Base-by-base conservation (phyloP, 92 coral and sea anemone species). In the Chrysogorgia sp. region DNA sequence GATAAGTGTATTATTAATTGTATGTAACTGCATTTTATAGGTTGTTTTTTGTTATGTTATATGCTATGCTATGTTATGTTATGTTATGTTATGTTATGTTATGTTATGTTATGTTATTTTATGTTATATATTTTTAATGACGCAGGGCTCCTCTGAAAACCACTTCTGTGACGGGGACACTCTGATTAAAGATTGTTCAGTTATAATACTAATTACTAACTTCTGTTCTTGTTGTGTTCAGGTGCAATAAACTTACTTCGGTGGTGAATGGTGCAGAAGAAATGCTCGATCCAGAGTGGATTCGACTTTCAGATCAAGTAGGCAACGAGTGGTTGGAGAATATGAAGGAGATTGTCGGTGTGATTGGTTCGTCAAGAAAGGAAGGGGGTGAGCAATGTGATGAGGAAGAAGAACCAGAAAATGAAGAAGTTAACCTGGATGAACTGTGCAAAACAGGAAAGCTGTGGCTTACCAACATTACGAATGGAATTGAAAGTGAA, bases 271-370 rank as follows among this genome's bases (percentile, higher is more conserved):
- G 98, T 31, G 97, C 87, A 37, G 97, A 92, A 25, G 83, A 71
- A 81, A 80, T 94, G 60, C 82, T 84, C 2, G 98, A 94, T 62
- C 74, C 97, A 1, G 98, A 94, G 33, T 94, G 98, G 98, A 92
- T 94, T 47, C 92, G 96, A 15, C 84, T 94, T 49, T 80, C 91
- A 41, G 96, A 94, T 60, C 77, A 82, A 45, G 58, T 94, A 26
- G 58, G 98, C 50, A 86, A 87, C 20, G 97, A 94, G 19, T 94
- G 97, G 98, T 34, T 70, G 2, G 96, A 94, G 23, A 90, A 82
- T 81, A 87, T 92, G 84, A 83, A 75, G 28, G 91, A 69, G 49
- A 77, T 84, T 0, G 76, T 85, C 61, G 71, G 48, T 40, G 65
- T 94, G 83, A 94, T 94, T 82, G 98, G 98, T 45, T 92, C 97